These are phyloP conservation scores for Danaus plexippus DNA, from an alignment of 1,140 invertebrate genomes.

Conservation along the genomic window DNA sequence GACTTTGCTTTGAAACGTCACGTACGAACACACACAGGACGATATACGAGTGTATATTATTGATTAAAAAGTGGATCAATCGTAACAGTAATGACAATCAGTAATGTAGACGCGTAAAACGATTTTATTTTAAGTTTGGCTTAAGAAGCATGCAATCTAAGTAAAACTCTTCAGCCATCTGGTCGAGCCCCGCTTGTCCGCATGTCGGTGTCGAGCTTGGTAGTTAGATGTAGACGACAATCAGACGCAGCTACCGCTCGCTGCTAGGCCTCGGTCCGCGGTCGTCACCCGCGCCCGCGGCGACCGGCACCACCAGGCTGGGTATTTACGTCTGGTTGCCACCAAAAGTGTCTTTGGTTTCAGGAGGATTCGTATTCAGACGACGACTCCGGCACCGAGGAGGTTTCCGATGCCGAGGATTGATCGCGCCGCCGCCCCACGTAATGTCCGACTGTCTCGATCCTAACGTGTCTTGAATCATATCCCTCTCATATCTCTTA, in stretches of 20 bases:
- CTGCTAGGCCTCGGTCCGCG: conserved; percentile 6
- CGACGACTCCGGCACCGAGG: conserved; percentile 64
- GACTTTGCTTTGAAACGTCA: background rate
- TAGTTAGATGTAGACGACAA: conserved; percentile 8
- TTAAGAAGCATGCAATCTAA: conserved; percentile 18
- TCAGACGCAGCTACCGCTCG: conserved; percentile 47
- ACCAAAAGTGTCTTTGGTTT: conserved; percentile 61
- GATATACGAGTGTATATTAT: no score
- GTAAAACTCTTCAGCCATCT: conserved; percentile 62
- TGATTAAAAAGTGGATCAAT: no score
- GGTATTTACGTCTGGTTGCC: conserved; percentile 47
- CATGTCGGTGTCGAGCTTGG: conserved; percentile 40
- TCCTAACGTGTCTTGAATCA: conserved; percentile 28
- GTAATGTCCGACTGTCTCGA: conserved; percentile 19
- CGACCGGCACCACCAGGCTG: no score
- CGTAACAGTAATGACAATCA: no score
- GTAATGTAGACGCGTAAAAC: no score
- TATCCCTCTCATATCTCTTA: conserved; percentile 50
- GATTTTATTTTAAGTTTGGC: background rate
- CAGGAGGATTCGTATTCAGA: conserved; percentile 68
- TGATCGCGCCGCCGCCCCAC: conserved; percentile 35
- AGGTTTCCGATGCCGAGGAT: conserved; percentile 59
- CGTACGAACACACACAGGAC: background rate
- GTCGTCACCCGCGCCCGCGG: conserved; percentile 18
- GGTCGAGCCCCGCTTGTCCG: conserved; percentile 28